These are phyloP conservation scores for Acropternis orthonyx DNA, from an alignment of 2,797 vertebrate species.

Conservation along the genomic window DNA sequence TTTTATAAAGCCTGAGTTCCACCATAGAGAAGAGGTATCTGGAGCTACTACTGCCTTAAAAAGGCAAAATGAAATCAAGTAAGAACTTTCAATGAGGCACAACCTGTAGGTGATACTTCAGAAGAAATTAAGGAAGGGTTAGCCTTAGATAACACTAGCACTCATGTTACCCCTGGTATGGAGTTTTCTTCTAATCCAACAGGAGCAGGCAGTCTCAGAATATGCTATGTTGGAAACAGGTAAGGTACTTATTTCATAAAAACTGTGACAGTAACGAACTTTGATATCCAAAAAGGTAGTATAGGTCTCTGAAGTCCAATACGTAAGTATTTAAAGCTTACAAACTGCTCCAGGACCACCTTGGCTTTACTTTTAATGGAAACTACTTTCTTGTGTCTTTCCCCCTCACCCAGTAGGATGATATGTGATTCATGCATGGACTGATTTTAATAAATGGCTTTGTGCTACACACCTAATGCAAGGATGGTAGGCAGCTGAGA, in stretches of 20 bases:
- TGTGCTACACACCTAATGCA: background rate
- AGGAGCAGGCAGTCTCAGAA: background rate
- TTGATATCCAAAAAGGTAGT: background rate
- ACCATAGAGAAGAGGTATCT: background rate
- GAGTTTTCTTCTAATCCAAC: background rate
- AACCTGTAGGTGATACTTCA: background rate
- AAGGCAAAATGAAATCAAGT: background rate
- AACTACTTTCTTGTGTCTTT: background rate
- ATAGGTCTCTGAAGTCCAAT: background rate
- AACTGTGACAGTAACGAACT: background rate
- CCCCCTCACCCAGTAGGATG: rapidly evolving
- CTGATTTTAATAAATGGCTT: background rate
- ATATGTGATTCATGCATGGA: background rate
- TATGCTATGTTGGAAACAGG: background rate
- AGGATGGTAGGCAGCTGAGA: background rate
- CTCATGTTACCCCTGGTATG: background rate
- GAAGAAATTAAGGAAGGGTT: background rate
- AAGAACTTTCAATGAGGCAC: background rate
- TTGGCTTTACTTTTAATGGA: background rate
- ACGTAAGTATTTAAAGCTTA: background rate
- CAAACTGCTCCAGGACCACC: background rate
- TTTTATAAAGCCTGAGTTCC: background rate
- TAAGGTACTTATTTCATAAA: background rate
- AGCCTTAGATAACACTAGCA: background rate
- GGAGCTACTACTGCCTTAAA: background rate